A percentile compares a stretch with the other conserved stretches of the same genome.
Conservation (phyloP, 2,888 invertebrate species). For the Phyto melanocephala region DNA sequence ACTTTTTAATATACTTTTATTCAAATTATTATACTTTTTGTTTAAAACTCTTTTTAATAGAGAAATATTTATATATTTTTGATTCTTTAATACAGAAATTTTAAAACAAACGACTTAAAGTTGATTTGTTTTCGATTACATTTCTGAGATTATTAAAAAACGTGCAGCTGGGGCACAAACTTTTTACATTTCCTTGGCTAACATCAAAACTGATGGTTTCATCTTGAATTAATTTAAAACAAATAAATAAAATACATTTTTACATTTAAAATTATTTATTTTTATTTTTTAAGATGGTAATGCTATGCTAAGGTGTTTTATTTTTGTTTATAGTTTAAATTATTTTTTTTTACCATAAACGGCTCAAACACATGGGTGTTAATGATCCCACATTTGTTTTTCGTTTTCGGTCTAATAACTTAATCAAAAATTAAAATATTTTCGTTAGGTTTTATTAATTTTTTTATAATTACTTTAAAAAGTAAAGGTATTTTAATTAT, state of each 20-base stretch:
- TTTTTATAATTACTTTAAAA: constrained; percentile 73
- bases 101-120: no score
- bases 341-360: constrained; percentile 17
- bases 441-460: constrained; percentile 53
- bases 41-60: no score
- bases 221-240: not conserved
- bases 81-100: no score
- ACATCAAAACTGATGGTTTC: no score
- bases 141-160: no score
- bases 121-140: no score
- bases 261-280: constrained; percentile 60
- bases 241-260: not conserved
- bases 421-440: constrained; percentile 61
- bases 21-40: no score
- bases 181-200: no score
- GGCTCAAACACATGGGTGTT: constrained; percentile 31
- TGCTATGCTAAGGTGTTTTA: constrained; percentile 57
- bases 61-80: no score
- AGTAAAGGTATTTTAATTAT: constrained; percentile 73
- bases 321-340: constrained; percentile 29
- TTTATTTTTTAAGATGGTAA: constrained; percentile 62
- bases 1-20: no score
- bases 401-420: constrained; percentile 18
- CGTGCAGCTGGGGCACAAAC: no score
- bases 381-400: constrained; percentile 14